Evolutionary conservation across 2,113 vertebrate species (phyloP).

Genomic region (Halcyon senegalensis): DNA sequence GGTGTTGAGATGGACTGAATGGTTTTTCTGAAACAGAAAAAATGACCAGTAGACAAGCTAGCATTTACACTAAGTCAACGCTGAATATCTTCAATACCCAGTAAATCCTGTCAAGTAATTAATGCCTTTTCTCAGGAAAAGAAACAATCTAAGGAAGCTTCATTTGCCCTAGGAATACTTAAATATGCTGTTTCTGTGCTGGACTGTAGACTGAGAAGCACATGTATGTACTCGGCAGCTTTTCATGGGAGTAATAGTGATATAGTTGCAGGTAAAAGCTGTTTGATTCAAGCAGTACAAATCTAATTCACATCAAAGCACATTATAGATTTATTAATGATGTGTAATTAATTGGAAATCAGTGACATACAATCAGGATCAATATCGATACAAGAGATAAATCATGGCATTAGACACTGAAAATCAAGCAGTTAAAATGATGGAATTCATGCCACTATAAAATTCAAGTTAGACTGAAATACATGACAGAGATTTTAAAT

Average conservation of each 20-base stretch:
- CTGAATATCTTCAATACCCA: background rate
- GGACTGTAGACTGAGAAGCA: background rate
- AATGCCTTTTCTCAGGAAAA: background rate
- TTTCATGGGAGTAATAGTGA: background rate
- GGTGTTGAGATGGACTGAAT: background rate
- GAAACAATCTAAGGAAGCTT: background rate
- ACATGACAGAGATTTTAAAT: background rate
- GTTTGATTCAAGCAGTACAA: background rate
- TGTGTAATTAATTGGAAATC: background rate
- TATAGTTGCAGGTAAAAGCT: background rate
- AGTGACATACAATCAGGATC: background rate
- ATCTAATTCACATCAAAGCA: background rate
- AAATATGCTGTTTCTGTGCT: background rate
- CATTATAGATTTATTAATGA: background rate
- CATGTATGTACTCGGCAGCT: background rate
- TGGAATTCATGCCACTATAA: background rate
- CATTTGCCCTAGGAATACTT: background rate
- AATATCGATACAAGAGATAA: background rate
- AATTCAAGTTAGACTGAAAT: background rate
- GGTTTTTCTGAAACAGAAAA: background rate
- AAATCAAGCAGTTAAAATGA: background rate
- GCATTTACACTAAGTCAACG: background rate
- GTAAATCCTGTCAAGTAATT: background rate
- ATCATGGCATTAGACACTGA: background rate
- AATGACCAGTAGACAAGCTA: background rate